A percentile compares a stretch with the other conserved stretches of the same genome.
Evolutionary conservation across 2,888 invertebrate species (phyloP).

Genomic region (Dendrolimus pini): DNA sequence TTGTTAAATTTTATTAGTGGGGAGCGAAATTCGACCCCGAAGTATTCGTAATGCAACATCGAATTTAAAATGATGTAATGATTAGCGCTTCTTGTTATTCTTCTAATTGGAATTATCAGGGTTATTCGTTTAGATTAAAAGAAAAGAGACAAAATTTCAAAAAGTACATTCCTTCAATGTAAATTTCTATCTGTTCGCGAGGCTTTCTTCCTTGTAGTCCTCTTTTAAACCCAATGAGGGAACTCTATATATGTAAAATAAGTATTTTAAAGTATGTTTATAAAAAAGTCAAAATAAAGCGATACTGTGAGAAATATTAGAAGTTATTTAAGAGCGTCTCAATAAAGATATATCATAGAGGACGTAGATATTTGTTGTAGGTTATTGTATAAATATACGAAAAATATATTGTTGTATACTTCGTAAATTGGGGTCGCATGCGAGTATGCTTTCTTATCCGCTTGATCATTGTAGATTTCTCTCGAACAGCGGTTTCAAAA

Average conservation of each 20-base stretch:
- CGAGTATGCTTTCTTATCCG: conserved; percentile 46
- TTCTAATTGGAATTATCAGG: conserved; percentile 71
- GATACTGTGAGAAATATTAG: conserved; percentile 74
- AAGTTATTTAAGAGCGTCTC: conserved; percentile 61
- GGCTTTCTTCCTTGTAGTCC: conserved; percentile 41
- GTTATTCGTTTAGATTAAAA: conserved; percentile 60
- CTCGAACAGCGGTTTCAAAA: background rate
- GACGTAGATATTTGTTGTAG: conserved; percentile 69
- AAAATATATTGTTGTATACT: conserved; percentile 47
- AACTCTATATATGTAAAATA: conserved; percentile 46
- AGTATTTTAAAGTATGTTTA: conserved; percentile 62
- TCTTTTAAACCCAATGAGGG: conserved; percentile 23
- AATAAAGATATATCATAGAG: conserved; percentile 62
- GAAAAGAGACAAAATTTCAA: conserved; percentile 22
- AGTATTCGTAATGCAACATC: conserved; percentile 60
- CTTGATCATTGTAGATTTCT: conserved; percentile 20
- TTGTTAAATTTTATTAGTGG: conserved; percentile 39
- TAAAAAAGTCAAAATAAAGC: conserved; percentile 75
- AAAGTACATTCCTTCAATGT: conserved; percentile 33
- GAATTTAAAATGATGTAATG: conserved; percentile 65
- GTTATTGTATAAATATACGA: conserved; percentile 23
- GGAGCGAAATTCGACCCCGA: conserved; percentile 38
- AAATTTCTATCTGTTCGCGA: conserved; percentile 48
- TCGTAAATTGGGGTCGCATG: conserved; percentile 42
- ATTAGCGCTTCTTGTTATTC: conserved; percentile 62